Percentiles rank a stretch among this genome's conserved stretches.
Conservation (phyloP, 2,888 invertebrate species). For the Zootermopsis nevadensis region DNA sequence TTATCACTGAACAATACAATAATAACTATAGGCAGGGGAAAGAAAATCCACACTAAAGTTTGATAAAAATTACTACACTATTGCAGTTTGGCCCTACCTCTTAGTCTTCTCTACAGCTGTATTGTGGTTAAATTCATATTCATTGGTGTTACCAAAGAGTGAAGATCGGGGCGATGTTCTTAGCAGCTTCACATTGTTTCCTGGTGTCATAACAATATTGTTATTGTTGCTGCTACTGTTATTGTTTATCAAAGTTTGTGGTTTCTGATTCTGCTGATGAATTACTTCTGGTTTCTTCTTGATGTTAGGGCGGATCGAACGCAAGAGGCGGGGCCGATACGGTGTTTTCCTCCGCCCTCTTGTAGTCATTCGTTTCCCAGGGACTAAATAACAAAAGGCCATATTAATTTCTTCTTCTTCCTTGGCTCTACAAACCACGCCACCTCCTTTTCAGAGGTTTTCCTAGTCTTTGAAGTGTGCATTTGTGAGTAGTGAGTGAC, state of each 20-base stretch:
- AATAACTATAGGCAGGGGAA: slow-evolving; percentile 13
- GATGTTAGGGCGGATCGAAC: slow-evolving; percentile 8
- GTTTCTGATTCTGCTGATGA: slow-evolving; percentile 8
- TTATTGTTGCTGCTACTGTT: slow-evolving; percentile 38
- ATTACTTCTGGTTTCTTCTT: slow-evolving; percentile 16
- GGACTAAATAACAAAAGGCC: background rate
- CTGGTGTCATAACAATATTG: slow-evolving; percentile 11
- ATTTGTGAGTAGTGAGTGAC: no score
- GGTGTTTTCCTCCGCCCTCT: slow-evolving; percentile 35
- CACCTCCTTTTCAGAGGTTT: no score
- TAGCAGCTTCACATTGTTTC: slow-evolving; percentile 21
- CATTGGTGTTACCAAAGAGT: slow-evolving; percentile 32
- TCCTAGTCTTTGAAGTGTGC: no score
- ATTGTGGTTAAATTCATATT: slow-evolving; percentile 15
- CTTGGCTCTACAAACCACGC: no score
- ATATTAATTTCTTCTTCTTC: background rate
- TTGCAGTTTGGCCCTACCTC: slow-evolving; percentile 37
- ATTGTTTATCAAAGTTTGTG: slow-evolving; percentile 11
- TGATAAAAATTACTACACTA: slow-evolving; percentile 4
- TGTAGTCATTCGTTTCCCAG: slow-evolving; percentile 29
- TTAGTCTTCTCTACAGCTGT: slow-evolving; percentile 22
- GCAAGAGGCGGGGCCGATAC: slow-evolving; percentile 23
- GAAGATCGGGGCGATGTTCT: background rate
- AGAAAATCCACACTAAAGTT: slow-evolving; percentile 34
- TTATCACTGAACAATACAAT: background rate